Evolutionary conservation across 2,797 vertebrate genomes (phyloP).

Genomic region (Acanthopagrus latus): DNA sequence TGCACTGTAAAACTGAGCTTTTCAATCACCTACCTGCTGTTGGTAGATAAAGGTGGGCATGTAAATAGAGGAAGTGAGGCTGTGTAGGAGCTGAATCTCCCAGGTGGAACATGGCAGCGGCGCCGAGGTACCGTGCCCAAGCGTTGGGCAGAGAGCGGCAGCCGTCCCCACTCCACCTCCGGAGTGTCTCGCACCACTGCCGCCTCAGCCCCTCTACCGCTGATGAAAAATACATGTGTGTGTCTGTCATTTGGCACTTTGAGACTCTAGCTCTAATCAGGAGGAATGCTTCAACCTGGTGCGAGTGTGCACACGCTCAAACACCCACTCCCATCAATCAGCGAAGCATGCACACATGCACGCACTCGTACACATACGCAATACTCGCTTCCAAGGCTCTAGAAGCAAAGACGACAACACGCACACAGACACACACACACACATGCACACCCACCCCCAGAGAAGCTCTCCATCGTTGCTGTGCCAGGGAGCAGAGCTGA

Average conservation of each 20-base stretch:
- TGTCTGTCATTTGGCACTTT: conserved; percentile 64
- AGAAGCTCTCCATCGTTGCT: conserved; percentile 56
- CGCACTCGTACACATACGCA: conserved; percentile 52
- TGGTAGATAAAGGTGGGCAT: conserved; percentile 78
- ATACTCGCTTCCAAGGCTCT: conserved; percentile 48
- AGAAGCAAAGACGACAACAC: conserved; percentile 46
- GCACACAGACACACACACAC: neutral
- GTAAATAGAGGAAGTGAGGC: conserved; percentile 71
- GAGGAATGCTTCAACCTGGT: conserved; percentile 60
- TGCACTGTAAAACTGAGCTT: conserved; percentile 72
- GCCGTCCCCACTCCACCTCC: conserved; percentile 55
- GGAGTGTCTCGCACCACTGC: conserved; percentile 62
- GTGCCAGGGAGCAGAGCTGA: conserved; percentile 77
- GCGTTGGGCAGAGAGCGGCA: conserved; percentile 52
- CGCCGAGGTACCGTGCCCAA: conserved; percentile 51
- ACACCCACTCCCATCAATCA: conserved; percentile 57
- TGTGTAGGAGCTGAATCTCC: conserved; percentile 64
- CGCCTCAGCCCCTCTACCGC: conserved; percentile 56
- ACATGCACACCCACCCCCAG: conserved; percentile 32
- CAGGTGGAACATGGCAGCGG: conserved; percentile 62
- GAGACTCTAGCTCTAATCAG: conserved; percentile 75
- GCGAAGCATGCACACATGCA: conserved; percentile 47
- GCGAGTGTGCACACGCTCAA: conserved; percentile 39
- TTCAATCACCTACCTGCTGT: conserved; percentile 77
- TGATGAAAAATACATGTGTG: conserved; percentile 71